Evolutionary conservation across 37 sponge, comb jelly and placozoan species (phyloP).

Genomic region (Haliclona indistincta): DNA sequence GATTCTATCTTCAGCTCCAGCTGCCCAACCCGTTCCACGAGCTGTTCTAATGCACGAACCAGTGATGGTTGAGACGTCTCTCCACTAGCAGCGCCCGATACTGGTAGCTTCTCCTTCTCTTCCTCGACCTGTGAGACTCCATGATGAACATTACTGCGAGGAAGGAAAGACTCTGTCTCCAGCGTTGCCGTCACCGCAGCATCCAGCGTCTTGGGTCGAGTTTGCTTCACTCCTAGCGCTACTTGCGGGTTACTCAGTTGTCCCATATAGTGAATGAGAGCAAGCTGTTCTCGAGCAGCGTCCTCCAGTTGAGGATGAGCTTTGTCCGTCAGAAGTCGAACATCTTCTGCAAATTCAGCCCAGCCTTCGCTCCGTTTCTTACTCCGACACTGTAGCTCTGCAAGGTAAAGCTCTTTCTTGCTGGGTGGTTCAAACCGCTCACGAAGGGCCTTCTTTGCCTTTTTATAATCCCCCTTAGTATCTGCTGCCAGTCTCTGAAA

Average conservation of each 20-base stretch:
- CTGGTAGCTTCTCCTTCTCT: too few relatives aligned
- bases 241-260: constrained; percentile 22
- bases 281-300: constrained; percentile 17
- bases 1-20: too few relatives aligned
- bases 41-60: too few relatives aligned
- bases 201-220: constrained; percentile 7
- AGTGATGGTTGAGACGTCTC: too few relatives aligned
- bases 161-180: constrained; percentile 31
- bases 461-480: neutral
- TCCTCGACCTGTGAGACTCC: too few relatives aligned
- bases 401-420: constrained; percentile 13
- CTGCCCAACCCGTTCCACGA: too few relatives aligned
- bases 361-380: constrained; percentile 23
- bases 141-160: too few relatives aligned
- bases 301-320: constrained; percentile 24
- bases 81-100: too few relatives aligned
- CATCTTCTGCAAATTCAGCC: constrained; percentile 31
- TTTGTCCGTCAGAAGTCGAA: constrained; percentile 12
- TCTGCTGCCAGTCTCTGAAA: constrained; percentile 8
- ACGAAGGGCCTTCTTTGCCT: neutral
- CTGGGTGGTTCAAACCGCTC: constrained; percentile 36
- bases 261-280: constrained; percentile 16
- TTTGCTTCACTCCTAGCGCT: constrained; percentile 22
- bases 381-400: constrained; percentile 1
- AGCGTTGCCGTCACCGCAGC: constrained; percentile 25